Evolutionary conservation across 2,888 invertebrate species (phyloP).

Genomic region (Torymus auratus): DNA sequence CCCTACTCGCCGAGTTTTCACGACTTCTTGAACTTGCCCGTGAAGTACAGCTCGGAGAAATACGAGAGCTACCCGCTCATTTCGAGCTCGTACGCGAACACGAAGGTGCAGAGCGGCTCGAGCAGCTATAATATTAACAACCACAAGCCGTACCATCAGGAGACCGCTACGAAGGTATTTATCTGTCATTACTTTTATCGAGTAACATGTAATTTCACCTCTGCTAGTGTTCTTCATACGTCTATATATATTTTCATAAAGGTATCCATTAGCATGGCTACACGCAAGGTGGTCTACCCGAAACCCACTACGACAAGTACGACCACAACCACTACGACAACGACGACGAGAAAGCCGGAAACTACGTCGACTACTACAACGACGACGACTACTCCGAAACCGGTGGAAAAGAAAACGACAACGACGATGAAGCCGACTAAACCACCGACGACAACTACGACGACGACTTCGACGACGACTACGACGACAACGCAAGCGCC

Average conservation of each 20-base stretch:
- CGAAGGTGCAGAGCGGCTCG: slow-evolving; percentile 82
- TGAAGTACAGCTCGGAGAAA: slow-evolving; percentile 83
- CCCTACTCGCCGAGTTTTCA: slow-evolving; percentile 82
- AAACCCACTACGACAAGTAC: slow-evolving; percentile 59
- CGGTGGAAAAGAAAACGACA: slow-evolving; percentile 59
- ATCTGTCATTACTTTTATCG: background rate
- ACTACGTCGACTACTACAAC: slow-evolving; percentile 41
- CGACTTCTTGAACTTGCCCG: slow-evolving; percentile 83
- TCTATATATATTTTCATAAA: background rate
- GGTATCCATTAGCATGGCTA: slow-evolving; percentile 53
- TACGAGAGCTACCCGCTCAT: slow-evolving; percentile 83
- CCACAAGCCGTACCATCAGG: slow-evolving; percentile 68
- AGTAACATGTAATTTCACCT: background rate
- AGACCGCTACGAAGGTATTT: slow-evolving; percentile 58
- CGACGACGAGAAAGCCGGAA: slow-evolving; percentile 52
- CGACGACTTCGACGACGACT: slow-evolving; percentile 65
- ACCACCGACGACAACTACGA: slow-evolving; percentile 58
- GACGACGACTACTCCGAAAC: slow-evolving; percentile 54
- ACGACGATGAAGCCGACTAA: slow-evolving; percentile 59
- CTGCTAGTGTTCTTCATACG: background rate
- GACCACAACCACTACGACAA: slow-evolving; percentile 58
- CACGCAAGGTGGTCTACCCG: slow-evolving; percentile 51
- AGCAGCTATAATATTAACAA: slow-evolving; percentile 73
- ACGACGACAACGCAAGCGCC: slow-evolving; percentile 63
- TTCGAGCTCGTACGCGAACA: slow-evolving; percentile 84